Evolutionary conservation across 2,113 vertebrate genomes (phyloP), one percentile per base, ranked within the genome.

Genomic region (Myodes glareolus): DNA sequence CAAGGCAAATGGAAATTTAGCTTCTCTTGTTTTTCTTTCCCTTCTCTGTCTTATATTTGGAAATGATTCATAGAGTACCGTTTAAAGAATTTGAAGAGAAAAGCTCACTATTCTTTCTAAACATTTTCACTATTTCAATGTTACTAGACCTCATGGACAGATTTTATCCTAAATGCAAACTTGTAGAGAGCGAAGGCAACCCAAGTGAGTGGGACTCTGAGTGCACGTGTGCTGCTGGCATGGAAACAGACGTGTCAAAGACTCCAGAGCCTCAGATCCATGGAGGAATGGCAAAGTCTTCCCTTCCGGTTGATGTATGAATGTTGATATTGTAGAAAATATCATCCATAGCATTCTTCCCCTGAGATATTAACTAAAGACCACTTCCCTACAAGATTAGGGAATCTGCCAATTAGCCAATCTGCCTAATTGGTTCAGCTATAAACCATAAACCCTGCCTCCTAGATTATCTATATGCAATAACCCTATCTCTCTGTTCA

Each of bases 1-100:
- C 13, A 88, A n/a, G 33, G 72, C 65, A 76, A 93, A 94, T 89
- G 72, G 84, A 96, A 97, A 96, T 45, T 84, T 87, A 75, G 52
- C 70, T 86, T 93, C 47, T 89, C 68, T 29, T 73, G 70, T 55
- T 39, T 87, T 42, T 29, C 47, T 42, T 55, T 55, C 90, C 82
- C 90, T 77, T 68, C 70, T 86, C 47, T 93, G 77, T 31, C 25
- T 13, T 81, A 29, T 70, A 70, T 65, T 89, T 94, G 67, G 67
- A 96, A 90, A 97, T 92, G 39, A 92, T 80, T 96, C 42, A 50
- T 29, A 86, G 7, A 94, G 73, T 29, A 92, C 25, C 58, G 90
- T 90, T 78, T 68, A 90, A 90, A 80, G 82, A 96, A 88, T 72
- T 63, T 78, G 25, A 92, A 85, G 29, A 78, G 68, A 65, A 21